These are phyloP conservation scores for Cinclus cinclus DNA, from an alignment of 2,113 vertebrate genomes.

Conservation along the genomic window DNA sequence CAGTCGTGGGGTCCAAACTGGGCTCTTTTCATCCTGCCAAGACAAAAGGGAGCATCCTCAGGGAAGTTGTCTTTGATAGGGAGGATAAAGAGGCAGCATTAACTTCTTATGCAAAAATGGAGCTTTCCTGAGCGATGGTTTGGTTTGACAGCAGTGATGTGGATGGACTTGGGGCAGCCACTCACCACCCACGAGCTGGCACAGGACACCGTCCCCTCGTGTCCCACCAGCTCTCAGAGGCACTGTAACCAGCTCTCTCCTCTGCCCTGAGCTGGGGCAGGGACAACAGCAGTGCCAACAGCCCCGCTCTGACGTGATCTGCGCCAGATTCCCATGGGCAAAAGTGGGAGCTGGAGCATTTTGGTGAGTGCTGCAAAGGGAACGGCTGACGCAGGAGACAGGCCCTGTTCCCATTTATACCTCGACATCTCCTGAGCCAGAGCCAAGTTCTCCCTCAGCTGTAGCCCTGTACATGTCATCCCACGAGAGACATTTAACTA, in stretches of 20 bases:
- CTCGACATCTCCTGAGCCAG: neutral
- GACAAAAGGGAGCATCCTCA: constrained; percentile 50
- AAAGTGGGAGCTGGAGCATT: neutral
- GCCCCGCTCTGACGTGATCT: neutral
- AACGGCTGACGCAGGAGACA: neutral
- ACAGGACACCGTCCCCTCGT: rapidly evolving
- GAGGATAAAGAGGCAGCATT: neutral
- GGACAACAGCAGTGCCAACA: neutral
- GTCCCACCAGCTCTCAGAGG: neutral
- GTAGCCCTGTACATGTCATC: neutral
- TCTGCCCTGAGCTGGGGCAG: neutral
- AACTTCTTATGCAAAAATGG: constrained; percentile 37
- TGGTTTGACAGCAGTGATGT: constrained; percentile 26
- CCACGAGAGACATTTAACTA: neutral
- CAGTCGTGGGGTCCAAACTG: constrained; percentile 97
- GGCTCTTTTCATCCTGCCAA: constrained; percentile 90
- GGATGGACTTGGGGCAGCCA: neutral
- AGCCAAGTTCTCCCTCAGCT: neutral
- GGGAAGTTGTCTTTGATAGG: neutral
- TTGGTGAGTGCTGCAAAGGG: neutral
- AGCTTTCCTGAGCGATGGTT: neutral
- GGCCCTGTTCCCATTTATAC: neutral
- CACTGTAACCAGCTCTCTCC: neutral
- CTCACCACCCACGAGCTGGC: neutral
- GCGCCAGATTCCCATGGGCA: neutral